Base-by-base conservation (phyloP, 1,140 invertebrate genomes). In the Cydia amplana region DNA sequence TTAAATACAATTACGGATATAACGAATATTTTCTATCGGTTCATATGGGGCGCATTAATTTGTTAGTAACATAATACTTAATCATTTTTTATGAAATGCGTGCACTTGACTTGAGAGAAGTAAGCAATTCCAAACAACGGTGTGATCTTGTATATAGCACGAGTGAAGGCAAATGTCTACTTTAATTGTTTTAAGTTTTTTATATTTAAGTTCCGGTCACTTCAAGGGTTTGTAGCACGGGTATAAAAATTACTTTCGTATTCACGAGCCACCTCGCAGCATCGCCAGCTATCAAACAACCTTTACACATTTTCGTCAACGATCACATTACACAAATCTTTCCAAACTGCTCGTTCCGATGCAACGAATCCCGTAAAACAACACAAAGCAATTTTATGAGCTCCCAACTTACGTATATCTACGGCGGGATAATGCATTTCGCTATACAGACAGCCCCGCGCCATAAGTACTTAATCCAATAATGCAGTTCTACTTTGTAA, bases 381-480 rank as follows among this genome's bases (percentile, higher is more conserved):
- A 60, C 55, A 60, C 55, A 60, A 60, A 60, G 55, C 55, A 60
- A 23, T 60, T 60, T 60, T 60, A 60, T 60, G 55, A 60, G 55
- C 55, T 60, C 55, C 55, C 9, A 23, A 60, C 55, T 60, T 65
- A 65, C 10, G 65, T 70, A 70, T 36, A 70, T 70, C 28, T 60
- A 40, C 65, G 18, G 12, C 65, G 32, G 65, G 65, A 67, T 36
- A 70, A 70, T 70, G 65, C 65, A 70, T 18, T 36, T 70, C 65
- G n/a, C 12, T 36, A 18, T 70, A 70, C 28, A 67, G 65, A 28
- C 65, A 32, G 32, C 65, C n/a, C 28, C 2, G 65, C 32, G 65
- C 28, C 28, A 28, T 70, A 70, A 70, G 65, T 36, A 70, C 65
- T 70, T 70, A 70, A 70, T 70, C 65, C 65, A 70, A 70, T 70